These are phyloP conservation scores for Drosophila hydei DNA, from an alignment of 1,140 invertebrate genomes.

Conservation along the genomic window DNA sequence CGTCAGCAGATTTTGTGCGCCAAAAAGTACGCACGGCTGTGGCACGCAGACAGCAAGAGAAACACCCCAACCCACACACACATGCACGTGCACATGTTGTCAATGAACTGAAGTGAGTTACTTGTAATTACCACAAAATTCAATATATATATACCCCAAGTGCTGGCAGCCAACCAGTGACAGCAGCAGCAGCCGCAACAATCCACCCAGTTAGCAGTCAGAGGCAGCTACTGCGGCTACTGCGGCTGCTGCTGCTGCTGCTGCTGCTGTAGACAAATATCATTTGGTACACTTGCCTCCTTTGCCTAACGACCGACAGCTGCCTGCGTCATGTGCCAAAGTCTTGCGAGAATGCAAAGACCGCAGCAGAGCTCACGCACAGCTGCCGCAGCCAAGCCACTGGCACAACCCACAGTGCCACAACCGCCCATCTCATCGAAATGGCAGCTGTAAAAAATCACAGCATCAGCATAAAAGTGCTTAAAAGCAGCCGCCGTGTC, in stretches of 20 bases:
- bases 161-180: conserved; percentile 24
- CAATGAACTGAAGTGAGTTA: conserved; percentile 73
- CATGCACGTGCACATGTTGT: conserved; percentile 25
- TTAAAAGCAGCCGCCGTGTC: conserved; percentile 77
- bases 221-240: background rate
- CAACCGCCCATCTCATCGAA: conserved; percentile 39
- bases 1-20: conserved; percentile 68
- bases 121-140: conserved; percentile 81
- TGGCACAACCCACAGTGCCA: background rate
- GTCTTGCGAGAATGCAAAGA: conserved; percentile 58
- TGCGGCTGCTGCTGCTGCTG: conserved; percentile 39
- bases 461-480: conserved; percentile 82
- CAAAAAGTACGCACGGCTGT: conserved; percentile 65
- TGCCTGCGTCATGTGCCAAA: conserved; percentile 49
- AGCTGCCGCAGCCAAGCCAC: conserved; percentile 22
- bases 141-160: conserved; percentile 66
- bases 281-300: conserved; percentile 65
- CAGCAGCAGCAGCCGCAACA: background rate
- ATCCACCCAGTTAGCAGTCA: conserved; percentile 9
- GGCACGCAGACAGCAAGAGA: conserved; percentile 10
- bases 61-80: background rate
- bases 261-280: conserved; percentile 66
- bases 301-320: conserved; percentile 68
- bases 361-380: conserved; percentile 54
- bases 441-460: conserved; percentile 82